These are phyloP conservation scores for Echiichthys vipera DNA, from an alignment of 2,797 vertebrate genomes.

Conservation along the genomic window DNA sequence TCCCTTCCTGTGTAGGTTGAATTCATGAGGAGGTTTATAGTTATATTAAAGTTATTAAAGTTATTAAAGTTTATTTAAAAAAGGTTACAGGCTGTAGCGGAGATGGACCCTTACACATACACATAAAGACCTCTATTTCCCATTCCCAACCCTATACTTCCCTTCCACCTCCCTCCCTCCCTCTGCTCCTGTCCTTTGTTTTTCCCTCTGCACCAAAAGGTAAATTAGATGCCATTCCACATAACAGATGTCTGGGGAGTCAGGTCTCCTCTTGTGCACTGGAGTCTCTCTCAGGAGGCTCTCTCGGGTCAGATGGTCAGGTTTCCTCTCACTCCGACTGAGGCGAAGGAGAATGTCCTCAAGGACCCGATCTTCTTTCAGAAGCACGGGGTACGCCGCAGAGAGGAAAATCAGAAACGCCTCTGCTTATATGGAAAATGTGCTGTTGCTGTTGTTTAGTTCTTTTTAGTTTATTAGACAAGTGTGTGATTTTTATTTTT, in stretches of 20 bases:
- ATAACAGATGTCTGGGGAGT: slow-evolving; percentile 78
- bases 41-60: too few species aligned
- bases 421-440: slow-evolving; percentile 2
- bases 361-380: slow-evolving; percentile 70
- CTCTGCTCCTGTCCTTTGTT: slow-evolving; percentile 34
- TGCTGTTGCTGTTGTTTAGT: neutral
- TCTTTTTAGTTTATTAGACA: slow-evolving; percentile 4
- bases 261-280: slow-evolving; percentile 44
- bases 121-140: slow-evolving; percentile 13
- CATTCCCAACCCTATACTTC: slow-evolving; percentile 9
- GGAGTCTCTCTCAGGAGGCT: slow-evolving; percentile 48
- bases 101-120: slow-evolving; percentile 3
- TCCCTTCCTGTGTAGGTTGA: neutral
- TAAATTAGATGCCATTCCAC: slow-evolving; percentile 70
- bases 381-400: slow-evolving; percentile 15
- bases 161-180: neutral
- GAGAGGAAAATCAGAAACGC: slow-evolving; percentile 27
- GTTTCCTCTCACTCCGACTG: slow-evolving; percentile 53
- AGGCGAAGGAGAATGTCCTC: slow-evolving; percentile 43
- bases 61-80: too few species aligned
- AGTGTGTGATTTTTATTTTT: neutral
- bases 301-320: slow-evolving; percentile 65
- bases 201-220: slow-evolving; percentile 57
- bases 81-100: neutral
- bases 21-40: neutral